Percentiles rank a stretch among this genome's conserved stretches.
phyloP scores from a whole-genome alignment of 2,888 invertebrate species.

The Nymphalis urticae region DNA sequence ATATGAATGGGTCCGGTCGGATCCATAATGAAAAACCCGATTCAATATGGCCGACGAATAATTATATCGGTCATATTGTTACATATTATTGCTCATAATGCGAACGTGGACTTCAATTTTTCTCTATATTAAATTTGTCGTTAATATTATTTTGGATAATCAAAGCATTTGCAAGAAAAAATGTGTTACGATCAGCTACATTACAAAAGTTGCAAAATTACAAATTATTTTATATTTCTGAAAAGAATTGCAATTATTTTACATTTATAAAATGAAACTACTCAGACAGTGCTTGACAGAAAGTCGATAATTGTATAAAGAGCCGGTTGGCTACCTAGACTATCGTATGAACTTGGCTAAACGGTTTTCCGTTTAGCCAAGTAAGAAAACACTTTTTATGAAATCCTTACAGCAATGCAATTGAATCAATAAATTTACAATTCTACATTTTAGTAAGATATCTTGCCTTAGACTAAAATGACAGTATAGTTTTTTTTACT shows the following conservation, averaged over 20 bases:
- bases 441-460: too few relatives aligned
- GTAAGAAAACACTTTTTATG: too few relatives aligned
- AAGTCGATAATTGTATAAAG: too few relatives aligned
- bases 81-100: neutral
- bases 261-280: too few relatives aligned
- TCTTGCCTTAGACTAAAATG: too few relatives aligned
- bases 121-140: conserved; percentile 2
- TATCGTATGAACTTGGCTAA: too few relatives aligned
- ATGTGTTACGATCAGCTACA: neutral
- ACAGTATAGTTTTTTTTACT: too few relatives aligned
- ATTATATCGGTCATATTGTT: conserved; percentile 22
- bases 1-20: conserved; percentile 50
- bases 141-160: neutral
- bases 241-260: neutral
- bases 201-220: neutral
- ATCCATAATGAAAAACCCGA: conserved; percentile 40
- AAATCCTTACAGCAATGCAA: too few relatives aligned
- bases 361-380: too few relatives aligned
- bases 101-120: conserved; percentile 9
- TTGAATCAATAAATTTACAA: too few relatives aligned
- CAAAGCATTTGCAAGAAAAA: neutral
- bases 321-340: too few relatives aligned
- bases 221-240: neutral
- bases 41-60: conserved; percentile 27
- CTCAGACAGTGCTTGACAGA: too few relatives aligned